Evolutionary conservation across 2,797 vertebrate species (phyloP), one percentile per base, ranked within the genome.

Genomic region (Gobio occitaniae): DNA sequence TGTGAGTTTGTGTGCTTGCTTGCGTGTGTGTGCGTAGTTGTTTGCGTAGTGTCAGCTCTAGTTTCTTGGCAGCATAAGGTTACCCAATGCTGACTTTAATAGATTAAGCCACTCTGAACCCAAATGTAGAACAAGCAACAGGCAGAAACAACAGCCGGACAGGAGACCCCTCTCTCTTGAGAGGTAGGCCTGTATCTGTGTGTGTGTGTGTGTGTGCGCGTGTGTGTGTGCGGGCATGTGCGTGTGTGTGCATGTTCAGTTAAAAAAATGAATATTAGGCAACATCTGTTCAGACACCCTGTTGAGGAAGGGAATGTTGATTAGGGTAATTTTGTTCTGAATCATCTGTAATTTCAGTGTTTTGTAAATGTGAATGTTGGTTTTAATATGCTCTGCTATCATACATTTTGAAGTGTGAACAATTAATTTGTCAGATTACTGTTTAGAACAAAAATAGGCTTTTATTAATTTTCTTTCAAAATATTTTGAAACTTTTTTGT

Each of bases 31-130:
- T 77, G 80, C 87, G 32, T 36, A 76, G 84, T 68, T 85, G 52
- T 87, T 47, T 48, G 56, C 82, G 87, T 87, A 71, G 89, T 86
- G 84, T 17, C 92, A 93, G 92, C 92, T 95, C 94, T 91, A 75
- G 94, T 96, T 95, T 94, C 95, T 89, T 76, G 78, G 59, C 25
- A 92, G 95, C 90, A 83, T 96, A 94, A 92, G 91, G 93, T 95
- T 95, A 94, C 94, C 88, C 80, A 89, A 38, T 87, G 91, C 87
- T 81, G 90, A 91, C 89, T 90, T 91, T 92, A 93, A 92, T 78
- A 92, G 89, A 92, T 91, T 88, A 89, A 92, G 88, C 79, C 90
- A 90, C 91, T 92, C 89, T 91, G 84, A 90, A 92, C 86, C 87
- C 85, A 90, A 87, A 87, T 90, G 82, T 90, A 88, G 87, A 90